These are phyloP conservation scores for Ammospiza nelsoni DNA, from an alignment of 2,113 vertebrate species.

Conservation along the genomic window DNA sequence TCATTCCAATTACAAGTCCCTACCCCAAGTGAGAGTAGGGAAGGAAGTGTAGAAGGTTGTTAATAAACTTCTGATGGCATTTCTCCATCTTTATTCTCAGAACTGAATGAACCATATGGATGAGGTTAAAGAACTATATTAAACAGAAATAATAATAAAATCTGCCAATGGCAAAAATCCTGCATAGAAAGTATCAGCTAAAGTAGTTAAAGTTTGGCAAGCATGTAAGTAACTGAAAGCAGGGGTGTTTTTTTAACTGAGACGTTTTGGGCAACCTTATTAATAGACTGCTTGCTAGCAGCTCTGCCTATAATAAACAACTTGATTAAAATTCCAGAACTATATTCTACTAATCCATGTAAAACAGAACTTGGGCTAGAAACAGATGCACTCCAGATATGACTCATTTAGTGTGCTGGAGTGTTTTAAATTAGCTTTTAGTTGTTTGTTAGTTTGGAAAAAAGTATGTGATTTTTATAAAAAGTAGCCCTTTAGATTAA, in stretches of 20 bases:
- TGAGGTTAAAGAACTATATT: slow-evolving; percentile 32
- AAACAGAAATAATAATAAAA: slow-evolving; percentile 29
- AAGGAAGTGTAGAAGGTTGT: neutral
- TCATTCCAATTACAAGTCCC: neutral
- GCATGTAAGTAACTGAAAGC: neutral
- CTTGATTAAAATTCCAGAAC: slow-evolving; percentile 51
- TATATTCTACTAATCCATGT: slow-evolving; percentile 34
- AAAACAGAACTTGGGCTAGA: slow-evolving; percentile 38
- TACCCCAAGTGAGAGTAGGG: neutral
- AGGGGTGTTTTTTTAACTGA: neutral
- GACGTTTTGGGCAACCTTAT: slow-evolving; percentile 5
- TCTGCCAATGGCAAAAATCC: neutral
- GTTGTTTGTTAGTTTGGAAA: slow-evolving; percentile 49
- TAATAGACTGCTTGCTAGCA: slow-evolving; percentile 38
- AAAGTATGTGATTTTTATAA: neutral
- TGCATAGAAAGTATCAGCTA: neutral
- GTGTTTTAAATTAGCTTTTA: slow-evolving; percentile 60
- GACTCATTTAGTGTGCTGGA: slow-evolving; percentile 35
- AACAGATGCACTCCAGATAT: slow-evolving; percentile 61
- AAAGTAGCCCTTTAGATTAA: neutral
- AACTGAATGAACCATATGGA: slow-evolving; percentile 10
- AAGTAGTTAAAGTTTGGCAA: slow-evolving; percentile 23
- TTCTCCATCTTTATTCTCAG: neutral
- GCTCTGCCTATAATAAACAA: slow-evolving; percentile 43
- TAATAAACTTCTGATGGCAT: neutral